Evolutionary conservation across 2,888 invertebrate species (phyloP).

Genomic region (Lacanobia oleracea): DNA sequence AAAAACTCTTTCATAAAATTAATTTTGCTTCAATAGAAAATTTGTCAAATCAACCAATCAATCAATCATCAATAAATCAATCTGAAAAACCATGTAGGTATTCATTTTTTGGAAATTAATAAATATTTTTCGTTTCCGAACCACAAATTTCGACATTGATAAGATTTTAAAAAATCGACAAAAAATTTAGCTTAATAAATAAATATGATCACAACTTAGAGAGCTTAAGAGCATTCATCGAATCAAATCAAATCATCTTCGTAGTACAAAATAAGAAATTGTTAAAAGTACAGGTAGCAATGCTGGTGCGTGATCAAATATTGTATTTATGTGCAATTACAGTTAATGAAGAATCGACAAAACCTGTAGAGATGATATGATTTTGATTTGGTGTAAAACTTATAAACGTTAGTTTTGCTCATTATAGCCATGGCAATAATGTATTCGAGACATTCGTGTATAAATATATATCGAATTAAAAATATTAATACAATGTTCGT

Average conservation of each 20-base stretch:
- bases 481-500: background rate
- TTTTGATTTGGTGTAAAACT: background rate
- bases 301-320: constrained; percentile 18
- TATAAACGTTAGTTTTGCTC: background rate
- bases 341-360: background rate
- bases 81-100: too few species aligned
- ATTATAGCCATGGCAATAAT: background rate
- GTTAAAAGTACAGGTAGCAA: constrained; percentile 5
- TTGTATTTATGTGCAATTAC: background rate
- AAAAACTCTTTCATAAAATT: background rate
- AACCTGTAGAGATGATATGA: constrained; percentile 1
- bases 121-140: background rate
- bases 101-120: background rate
- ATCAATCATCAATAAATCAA: too few species aligned
- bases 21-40: background rate
- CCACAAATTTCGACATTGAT: constrained; percentile 54
- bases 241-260: constrained; percentile 55
- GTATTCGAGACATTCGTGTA: constrained; percentile 1
- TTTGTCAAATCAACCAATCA: too few species aligned
- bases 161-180: constrained; percentile 21
- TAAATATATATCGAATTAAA: constrained; percentile 2
- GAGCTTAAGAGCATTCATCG: constrained; percentile 65
- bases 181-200: constrained; percentile 54
- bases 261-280: constrained; percentile 60
- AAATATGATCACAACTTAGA: constrained; percentile 75